Conservation (phyloP, 2,888 invertebrate genomes). For the Caenorhabditis sp. region DNA sequence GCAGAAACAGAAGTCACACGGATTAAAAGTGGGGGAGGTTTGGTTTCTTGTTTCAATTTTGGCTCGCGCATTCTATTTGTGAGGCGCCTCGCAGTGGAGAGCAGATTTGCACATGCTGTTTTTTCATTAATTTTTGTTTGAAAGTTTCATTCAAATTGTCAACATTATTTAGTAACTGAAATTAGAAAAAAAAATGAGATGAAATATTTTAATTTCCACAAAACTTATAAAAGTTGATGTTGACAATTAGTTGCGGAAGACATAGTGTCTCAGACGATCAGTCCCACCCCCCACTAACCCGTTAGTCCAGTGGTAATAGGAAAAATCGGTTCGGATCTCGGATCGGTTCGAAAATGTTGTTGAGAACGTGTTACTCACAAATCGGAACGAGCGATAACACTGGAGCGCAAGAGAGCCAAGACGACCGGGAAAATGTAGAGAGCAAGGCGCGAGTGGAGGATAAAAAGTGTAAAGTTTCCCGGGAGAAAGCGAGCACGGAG, state of each 20-base stretch:
- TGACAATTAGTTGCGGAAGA: too few species aligned
- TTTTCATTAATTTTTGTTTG: neutral
- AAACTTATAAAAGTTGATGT: too few species aligned
- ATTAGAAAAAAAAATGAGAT: too few species aligned
- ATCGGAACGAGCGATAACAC: conserved; percentile 48
- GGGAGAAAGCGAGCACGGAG: conserved; percentile 12
- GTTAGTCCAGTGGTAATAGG: conserved; percentile 10
- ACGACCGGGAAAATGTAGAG: conserved; percentile 26
- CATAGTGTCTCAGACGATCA: too few species aligned
- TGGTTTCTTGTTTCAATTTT: conserved; percentile 53
- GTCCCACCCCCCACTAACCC: neutral
- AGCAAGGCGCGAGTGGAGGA: conserved; percentile 50
- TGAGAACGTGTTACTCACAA: conserved; percentile 61
- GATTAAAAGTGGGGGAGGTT: conserved; percentile 1
- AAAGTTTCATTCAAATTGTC: too few species aligned
- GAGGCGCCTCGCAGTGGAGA: conserved; percentile 2
- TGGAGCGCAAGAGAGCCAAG: conserved; percentile 8
- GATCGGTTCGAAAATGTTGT: conserved; percentile 42
- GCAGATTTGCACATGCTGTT: neutral
- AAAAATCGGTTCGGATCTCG: too few species aligned
- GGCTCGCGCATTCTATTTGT: conserved; percentile 21
- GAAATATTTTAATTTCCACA: too few species aligned
- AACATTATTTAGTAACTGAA: too few species aligned
- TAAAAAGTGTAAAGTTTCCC: conserved; percentile 57
- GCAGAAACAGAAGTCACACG: conserved; percentile 28